Evolutionary conservation across 2,113 vertebrate species (phyloP).

Genomic region (Speoplatyrhinus poulsoni): DNA sequence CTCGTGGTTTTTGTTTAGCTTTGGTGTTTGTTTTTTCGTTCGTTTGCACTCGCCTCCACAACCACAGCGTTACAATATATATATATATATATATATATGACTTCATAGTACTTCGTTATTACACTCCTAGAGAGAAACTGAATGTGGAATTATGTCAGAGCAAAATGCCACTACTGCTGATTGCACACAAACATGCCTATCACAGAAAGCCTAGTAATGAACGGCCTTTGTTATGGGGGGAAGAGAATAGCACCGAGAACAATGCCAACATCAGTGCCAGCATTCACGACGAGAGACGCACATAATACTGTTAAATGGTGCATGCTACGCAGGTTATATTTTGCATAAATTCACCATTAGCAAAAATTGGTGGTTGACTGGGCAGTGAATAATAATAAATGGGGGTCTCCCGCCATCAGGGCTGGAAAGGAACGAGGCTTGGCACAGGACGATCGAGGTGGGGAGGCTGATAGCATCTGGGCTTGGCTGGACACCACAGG

Average conservation of each 20-base stretch:
- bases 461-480: slow-evolving; percentile 32
- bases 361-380: slow-evolving; percentile 14
- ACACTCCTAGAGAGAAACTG: too few relatives aligned
- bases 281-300: neutral
- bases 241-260: neutral
- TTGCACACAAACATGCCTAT: too few relatives aligned
- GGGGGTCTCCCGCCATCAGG: slow-evolving; percentile 13
- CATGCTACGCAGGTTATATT: slow-evolving; percentile 15
- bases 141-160: too few relatives aligned
- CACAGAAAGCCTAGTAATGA: too few relatives aligned
- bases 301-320: neutral
- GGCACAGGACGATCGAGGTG: slow-evolving; percentile 30
- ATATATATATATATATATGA: too few relatives aligned
- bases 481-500: slow-evolving; percentile 36
- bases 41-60: too few relatives aligned
- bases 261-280: neutral
- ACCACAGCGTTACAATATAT: too few relatives aligned
- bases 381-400: slow-evolving; percentile 13
- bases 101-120: too few relatives aligned
- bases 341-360: slow-evolving; percentile 17
- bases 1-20: too few relatives aligned
- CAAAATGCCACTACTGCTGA: too few relatives aligned
- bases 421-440: slow-evolving; percentile 30
- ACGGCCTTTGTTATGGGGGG: neutral
- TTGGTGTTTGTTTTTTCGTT: too few relatives aligned